A percentile compares a stretch with the other conserved stretches of the same genome.
These are phyloP conservation scores for Eupithecia exiguata DNA, from an alignment of 2,888 invertebrate species.

Conservation along the genomic window DNA sequence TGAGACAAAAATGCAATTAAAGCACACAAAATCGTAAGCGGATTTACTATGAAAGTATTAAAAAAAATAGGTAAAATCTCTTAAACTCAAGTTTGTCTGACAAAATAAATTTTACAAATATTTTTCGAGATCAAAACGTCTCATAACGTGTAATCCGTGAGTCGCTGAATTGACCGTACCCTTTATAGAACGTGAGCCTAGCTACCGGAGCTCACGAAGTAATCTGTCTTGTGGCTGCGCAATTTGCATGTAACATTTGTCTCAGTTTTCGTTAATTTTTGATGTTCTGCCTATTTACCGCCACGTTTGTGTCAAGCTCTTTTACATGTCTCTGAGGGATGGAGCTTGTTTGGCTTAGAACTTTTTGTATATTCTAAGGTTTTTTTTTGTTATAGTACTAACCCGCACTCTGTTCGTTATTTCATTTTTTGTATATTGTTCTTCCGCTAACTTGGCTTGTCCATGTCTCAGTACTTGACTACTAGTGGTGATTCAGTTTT, in stretches of 20 bases:
- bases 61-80: too few species aligned
- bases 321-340: constrained; percentile 10
- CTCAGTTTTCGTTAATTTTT: constrained; percentile 52
- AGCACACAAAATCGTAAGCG: background rate
- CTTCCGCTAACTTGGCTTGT: background rate
- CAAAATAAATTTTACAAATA: background rate
- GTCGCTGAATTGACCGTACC: background rate
- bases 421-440: too few species aligned
- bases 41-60: background rate
- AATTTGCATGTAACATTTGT: constrained; percentile 60
- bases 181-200: constrained; percentile 32
- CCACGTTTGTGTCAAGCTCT: constrained; percentile 34
- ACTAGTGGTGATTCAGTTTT: background rate
- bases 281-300: constrained; percentile 45
- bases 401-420: too few species aligned
- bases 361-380: background rate
- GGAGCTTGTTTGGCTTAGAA: background rate
- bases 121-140: background rate
- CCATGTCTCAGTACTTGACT: background rate
- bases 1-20: background rate
- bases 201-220: constrained; percentile 50
- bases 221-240: constrained; percentile 61
- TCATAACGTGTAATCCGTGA: background rate
- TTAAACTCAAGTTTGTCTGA: too few species aligned
- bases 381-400: too few species aligned